phyloP scores from a whole-genome alignment of 2,113 vertebrate genomes.

The Microcebus jonahi region DNA sequence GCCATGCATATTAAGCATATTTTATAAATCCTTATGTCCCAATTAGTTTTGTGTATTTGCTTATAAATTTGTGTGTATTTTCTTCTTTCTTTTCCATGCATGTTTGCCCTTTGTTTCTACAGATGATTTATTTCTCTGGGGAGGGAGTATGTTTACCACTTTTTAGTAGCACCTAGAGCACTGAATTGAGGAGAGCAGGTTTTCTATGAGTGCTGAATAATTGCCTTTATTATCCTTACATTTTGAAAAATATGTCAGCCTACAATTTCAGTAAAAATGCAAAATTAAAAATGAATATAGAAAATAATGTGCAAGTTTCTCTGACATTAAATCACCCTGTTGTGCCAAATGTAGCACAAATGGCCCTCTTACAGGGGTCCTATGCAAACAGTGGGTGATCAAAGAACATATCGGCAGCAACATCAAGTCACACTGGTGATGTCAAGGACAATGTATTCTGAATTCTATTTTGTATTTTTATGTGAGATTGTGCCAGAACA shows the following conservation, averaged over 20 bases:
- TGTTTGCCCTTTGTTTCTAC: conserved; percentile 28
- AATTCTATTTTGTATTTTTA: conserved; percentile 40
- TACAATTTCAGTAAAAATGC: conserved; percentile 54
- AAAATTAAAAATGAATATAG: conserved; percentile 63
- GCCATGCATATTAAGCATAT: neutral
- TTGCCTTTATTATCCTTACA: conserved; percentile 56
- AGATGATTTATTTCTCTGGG: conserved; percentile 45
- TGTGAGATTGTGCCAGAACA: conserved; percentile 35
- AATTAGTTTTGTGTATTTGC: conserved; percentile 24
- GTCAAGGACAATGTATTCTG: conserved; percentile 76
- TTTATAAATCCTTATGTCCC: neutral
- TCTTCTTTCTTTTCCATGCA: neutral
- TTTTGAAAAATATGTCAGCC: conserved; percentile 55
- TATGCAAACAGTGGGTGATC: conserved; percentile 57
- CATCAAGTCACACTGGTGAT: neutral
- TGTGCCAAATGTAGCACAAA: conserved; percentile 67
- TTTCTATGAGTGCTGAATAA: conserved; percentile 43
- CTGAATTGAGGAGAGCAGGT: conserved; percentile 9
- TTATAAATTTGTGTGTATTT: neutral
- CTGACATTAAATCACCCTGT: conserved; percentile 47
- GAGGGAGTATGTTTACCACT: conserved; percentile 19
- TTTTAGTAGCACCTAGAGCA: neutral
- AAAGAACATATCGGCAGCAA: conserved; percentile 56
- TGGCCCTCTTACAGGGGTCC: conserved; percentile 58
- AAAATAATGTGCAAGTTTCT: conserved; percentile 33